Conservation (phyloP, 1,140 invertebrate species). For the Apis florea region DNA sequence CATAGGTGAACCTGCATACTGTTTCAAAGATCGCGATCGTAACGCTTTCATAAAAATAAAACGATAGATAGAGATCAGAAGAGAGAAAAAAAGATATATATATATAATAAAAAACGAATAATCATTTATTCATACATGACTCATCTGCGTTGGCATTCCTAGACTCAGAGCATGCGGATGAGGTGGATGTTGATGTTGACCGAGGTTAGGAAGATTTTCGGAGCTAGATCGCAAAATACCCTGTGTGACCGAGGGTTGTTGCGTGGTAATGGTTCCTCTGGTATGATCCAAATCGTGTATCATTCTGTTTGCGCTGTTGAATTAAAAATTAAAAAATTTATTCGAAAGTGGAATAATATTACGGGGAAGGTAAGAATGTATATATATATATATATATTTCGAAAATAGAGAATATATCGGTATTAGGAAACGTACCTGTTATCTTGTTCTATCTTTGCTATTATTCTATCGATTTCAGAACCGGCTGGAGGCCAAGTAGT, state of each 20-base stretch:
- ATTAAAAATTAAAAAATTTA: not conserved
- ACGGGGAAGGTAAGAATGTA: no score
- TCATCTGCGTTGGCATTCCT: constrained; percentile 74
- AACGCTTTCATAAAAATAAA: not conserved
- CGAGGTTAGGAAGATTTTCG: constrained; percentile 76
- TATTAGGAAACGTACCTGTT: constrained; percentile 75
- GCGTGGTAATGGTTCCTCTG: constrained; percentile 81
- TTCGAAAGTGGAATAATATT: no score
- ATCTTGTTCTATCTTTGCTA: constrained; percentile 96
- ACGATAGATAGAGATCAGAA: not conserved
- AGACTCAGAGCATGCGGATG: constrained; percentile 77
- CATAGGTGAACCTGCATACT: constrained; percentile 78
- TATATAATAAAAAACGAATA: not conserved
- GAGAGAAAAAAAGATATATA: not conserved
- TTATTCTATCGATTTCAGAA: constrained; percentile 94
- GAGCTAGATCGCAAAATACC: constrained; percentile 76
- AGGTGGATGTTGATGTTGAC: constrained; percentile 75
- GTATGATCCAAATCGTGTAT: constrained; percentile 94
- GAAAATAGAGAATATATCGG: not conserved
- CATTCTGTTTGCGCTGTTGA: constrained; percentile 81
- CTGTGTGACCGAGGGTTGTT: constrained; percentile 75
- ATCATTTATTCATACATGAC: constrained; percentile 70
- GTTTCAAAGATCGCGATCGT: constrained; percentile 22
- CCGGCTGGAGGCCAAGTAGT: constrained; percentile 84
- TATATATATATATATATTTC: no score